phyloP scores from a whole-genome alignment of 2,888 invertebrate species.

The Zeuzera pyrina region DNA sequence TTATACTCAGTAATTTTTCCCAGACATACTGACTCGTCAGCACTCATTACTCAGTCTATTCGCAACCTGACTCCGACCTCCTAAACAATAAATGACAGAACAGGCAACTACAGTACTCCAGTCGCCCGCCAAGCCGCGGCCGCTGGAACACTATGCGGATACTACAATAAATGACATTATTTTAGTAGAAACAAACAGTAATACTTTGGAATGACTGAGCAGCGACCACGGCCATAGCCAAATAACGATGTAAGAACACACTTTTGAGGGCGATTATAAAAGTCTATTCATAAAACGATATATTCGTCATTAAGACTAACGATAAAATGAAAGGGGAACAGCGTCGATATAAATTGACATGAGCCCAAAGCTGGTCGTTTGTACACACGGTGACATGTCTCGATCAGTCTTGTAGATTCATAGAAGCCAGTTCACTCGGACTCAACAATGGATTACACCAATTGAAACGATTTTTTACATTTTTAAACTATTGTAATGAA shows the following conservation, averaged over 20 bases:
- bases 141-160: constrained; percentile 2
- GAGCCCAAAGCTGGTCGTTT: constrained; percentile 37
- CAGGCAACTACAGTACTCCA: too few relatives aligned
- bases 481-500: constrained; percentile 50
- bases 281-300: constrained; percentile 4
- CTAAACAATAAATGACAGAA: too few relatives aligned
- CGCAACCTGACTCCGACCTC: constrained; percentile 32
- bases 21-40: too few relatives aligned
- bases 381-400: constrained; percentile 54
- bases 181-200: neutral
- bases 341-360: constrained; percentile 50
- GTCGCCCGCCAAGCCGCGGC: too few relatives aligned
- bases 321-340: constrained; percentile 25
- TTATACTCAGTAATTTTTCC: too few relatives aligned
- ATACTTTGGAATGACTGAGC: constrained; percentile 1
- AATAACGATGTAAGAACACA: neutral
- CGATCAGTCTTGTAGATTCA: constrained; percentile 61
- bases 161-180: neutral
- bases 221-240: constrained; percentile 2
- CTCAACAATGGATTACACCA: constrained; percentile 38
- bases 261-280: constrained; percentile 3
- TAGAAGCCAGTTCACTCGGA: constrained; percentile 43
- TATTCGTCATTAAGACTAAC: constrained; percentile 15
- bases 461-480: constrained; percentile 43
- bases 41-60: constrained; percentile 47